Percentiles rank a stretch among this genome's conserved stretches.
Evolutionary conservation across 2,113 vertebrate species (phyloP).

Genomic region (Aegithalos caudatus): DNA sequence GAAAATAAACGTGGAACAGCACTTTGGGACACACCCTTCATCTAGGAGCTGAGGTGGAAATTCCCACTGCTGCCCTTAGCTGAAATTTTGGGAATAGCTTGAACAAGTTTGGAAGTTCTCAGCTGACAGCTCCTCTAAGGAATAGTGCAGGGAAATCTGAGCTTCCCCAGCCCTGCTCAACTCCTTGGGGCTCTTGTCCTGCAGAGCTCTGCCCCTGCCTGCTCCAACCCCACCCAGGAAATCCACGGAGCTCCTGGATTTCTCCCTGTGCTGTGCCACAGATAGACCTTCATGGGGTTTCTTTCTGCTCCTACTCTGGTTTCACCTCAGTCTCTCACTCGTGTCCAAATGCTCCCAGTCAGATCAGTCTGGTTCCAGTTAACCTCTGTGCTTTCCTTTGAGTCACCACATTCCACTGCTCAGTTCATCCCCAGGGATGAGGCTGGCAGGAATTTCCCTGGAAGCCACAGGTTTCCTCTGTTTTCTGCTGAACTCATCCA

Average conservation of each 20-base stretch:
- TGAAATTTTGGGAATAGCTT: not conserved
- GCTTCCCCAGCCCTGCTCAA: no score
- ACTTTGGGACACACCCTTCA: not conserved
- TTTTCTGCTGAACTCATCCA: not conserved
- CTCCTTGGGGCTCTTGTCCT: fast-evolving
- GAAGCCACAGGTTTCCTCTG: not conserved
- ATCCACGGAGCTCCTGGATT: not conserved
- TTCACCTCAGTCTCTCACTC: fast-evolving
- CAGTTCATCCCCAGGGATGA: not conserved
- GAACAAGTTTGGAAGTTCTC: not conserved
- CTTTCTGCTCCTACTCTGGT: fast-evolving
- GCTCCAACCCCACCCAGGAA: not conserved
- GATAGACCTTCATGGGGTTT: not conserved
- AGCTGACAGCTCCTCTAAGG: not conserved
- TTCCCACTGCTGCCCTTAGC: fast-evolving
- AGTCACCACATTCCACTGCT: not conserved
- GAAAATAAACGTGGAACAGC: not conserved
- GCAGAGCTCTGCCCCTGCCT: not conserved
- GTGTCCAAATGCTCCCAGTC: fast-evolving
- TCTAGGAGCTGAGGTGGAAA: no score
- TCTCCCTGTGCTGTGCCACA: not conserved
- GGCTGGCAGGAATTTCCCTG: not conserved
- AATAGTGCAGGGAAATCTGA: not conserved
- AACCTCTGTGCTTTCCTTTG: not conserved
- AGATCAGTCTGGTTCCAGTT: not conserved